A percentile compares a stretch with the other conserved stretches of the same genome.
phyloP scores from a whole-genome alignment of 2,797 vertebrate species.

The Coracias cyanogaster region DNA sequence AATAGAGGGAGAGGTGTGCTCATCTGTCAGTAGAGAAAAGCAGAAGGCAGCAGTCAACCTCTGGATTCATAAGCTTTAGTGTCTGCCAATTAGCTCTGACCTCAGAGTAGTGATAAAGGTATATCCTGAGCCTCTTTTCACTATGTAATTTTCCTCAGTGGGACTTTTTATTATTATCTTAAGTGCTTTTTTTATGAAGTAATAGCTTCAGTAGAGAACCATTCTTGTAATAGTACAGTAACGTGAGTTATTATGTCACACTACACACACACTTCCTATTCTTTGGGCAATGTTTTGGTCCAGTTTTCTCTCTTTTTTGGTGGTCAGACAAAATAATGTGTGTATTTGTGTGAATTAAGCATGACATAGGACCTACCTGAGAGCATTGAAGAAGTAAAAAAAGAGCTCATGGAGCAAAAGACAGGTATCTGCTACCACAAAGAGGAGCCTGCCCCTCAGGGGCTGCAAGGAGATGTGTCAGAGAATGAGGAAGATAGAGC shows the following conservation, averaged over 20 bases:
- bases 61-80: not conserved
- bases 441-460: not conserved
- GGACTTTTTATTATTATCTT: not conserved
- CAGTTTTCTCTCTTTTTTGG: not conserved
- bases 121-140: not conserved
- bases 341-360: not conserved
- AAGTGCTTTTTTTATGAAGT: not conserved
- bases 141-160: not conserved
- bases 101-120: not conserved
- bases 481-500: not conserved
- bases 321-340: not conserved
- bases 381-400: not conserved
- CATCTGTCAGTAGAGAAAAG: not conserved
- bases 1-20: not conserved
- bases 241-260: not conserved
- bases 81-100: not conserved
- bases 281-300: not conserved
- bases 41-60: not conserved
- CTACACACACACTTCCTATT: not conserved
- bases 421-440: not conserved
- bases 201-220: not conserved
- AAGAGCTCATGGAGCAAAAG: not conserved
- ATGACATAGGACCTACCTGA: not conserved
- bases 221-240: not conserved
- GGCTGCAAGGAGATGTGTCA: not conserved